Evolutionary conservation across 1,140 invertebrate genomes (phyloP).

Genomic region (Sipha flava): DNA sequence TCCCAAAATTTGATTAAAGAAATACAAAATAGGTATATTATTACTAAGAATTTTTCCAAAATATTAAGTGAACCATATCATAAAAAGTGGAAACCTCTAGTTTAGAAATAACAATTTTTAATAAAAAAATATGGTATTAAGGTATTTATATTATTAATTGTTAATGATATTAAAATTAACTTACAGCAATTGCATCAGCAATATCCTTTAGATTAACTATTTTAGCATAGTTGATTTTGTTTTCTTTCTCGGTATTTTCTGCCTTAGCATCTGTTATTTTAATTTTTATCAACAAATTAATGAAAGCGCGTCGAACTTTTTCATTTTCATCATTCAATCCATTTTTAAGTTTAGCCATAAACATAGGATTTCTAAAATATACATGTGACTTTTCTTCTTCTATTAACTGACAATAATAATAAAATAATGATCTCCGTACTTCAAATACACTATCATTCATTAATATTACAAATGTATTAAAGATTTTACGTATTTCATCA

Average conservation of each 20-base stretch:
- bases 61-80: too few relatives aligned
- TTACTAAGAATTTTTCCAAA: too few relatives aligned
- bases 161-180: not conserved
- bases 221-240: conserved; percentile 4
- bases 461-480: not conserved
- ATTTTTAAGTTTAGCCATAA: not conserved
- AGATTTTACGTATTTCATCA: not conserved
- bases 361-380: not conserved
- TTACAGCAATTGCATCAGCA: conserved; percentile 21
- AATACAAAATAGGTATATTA: too few relatives aligned
- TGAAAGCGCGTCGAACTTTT: conserved; percentile 18
- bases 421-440: not conserved
- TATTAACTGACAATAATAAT: conserved; percentile 14
- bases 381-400: not conserved
- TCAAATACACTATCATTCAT: not conserved
- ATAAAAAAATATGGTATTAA: too few relatives aligned
- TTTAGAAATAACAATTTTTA: too few relatives aligned
- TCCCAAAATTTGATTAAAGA: too few relatives aligned
- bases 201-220: not conserved
- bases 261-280: not conserved
- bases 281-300: conserved; percentile 1
- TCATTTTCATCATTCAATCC: conserved; percentile 1
- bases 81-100: too few relatives aligned
- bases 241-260: not conserved
- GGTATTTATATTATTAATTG: too few relatives aligned